Evolutionary conservation across 1,140 invertebrate species (phyloP).

Genomic region (Danaus plexippus): DNA sequence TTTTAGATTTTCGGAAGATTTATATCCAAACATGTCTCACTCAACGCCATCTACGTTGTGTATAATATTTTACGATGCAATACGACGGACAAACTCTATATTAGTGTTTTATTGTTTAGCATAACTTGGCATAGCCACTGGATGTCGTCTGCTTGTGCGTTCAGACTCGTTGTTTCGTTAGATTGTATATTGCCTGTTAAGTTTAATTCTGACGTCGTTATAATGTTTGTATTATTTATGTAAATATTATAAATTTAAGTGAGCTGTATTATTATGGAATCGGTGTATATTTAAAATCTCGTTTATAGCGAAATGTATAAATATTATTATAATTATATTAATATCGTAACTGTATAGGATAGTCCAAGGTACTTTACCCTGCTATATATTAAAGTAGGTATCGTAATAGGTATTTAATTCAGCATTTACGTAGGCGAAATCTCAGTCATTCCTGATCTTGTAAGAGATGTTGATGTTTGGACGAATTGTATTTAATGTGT

Average conservation of each 20-base stretch:
- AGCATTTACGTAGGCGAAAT: slow-evolving; percentile 43
- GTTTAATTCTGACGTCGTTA: slow-evolving; percentile 65
- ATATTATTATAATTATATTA: slow-evolving; percentile 36
- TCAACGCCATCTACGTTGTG: slow-evolving; percentile 12
- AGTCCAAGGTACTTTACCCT: slow-evolving; percentile 63
- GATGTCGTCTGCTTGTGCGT: slow-evolving; percentile 21
- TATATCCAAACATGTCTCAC: too few relatives aligned
- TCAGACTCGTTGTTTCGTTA: slow-evolving; percentile 54
- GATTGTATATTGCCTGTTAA: slow-evolving; percentile 62
- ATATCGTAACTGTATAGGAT: slow-evolving; percentile 42
- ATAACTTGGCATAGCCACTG: slow-evolving; percentile 35
- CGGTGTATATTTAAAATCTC: slow-evolving; percentile 34
- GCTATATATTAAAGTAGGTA: slow-evolving; percentile 34
- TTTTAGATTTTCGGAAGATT: too few relatives aligned
- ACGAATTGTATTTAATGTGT: slow-evolving; percentile 36
- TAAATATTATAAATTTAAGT: slow-evolving; percentile 60
- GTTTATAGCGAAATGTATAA: slow-evolving; percentile 41
- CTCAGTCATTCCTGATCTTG: slow-evolving; percentile 50
- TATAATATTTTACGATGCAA: slow-evolving; percentile 23
- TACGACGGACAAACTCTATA: slow-evolving; percentile 15
- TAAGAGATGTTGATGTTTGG: slow-evolving; percentile 33
- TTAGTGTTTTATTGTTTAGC: slow-evolving; percentile 6
- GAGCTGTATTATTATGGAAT: slow-evolving; percentile 29
- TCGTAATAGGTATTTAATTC: slow-evolving; percentile 37
- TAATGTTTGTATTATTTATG: slow-evolving; percentile 68